Evolutionary conservation across 1,140 invertebrate species (phyloP), one percentile per base, ranked within the genome.

Genomic region (Rhizoglyphus robini): DNA sequence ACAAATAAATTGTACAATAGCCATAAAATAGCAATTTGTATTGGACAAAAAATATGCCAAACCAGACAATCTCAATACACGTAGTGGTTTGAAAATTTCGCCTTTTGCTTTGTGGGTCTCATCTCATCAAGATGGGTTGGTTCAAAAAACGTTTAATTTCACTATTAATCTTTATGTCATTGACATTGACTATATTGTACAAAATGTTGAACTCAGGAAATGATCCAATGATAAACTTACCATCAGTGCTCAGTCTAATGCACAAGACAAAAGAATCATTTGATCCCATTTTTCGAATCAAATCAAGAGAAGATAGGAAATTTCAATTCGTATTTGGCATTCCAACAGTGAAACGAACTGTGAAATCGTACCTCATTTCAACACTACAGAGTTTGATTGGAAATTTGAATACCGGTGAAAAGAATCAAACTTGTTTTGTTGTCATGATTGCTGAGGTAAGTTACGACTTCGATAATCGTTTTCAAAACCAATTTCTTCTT

Each of bases 261-360:
- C 90, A 91, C 1, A 88, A 95, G 77, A 79, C 90, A 49, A 84
- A 87, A 49, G 81, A 82, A 68, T 88, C 87, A 70, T 76, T 93
- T 38, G 79, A 83, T 47, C 88, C 91, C 5, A 84, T 85, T 8
- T 89, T 85, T 46, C 67, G 67, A 18, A 18, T 54, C 11, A 23
- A 32, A 13, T 46, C 38, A 29, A 29, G 49, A 41, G 31, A 34
- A 18, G 29, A 51, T 46, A 31, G 30, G 8, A 23, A n/a, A 13
- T 84, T 86, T 0, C 87, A 87, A 34, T 81, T 93, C 58, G 87
- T 95, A 0, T 78, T 96, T 27, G 92, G 89, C 18, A 80, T 88
- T 31, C 92, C 93, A 0, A 96, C 91, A 0, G 92, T 96, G 0
- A 86, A 85, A 70, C 79, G 92, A 51, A 87, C 90, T 67, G 86